Base-by-base conservation (phyloP, 2,888 invertebrate genomes). In the Drosophila picticornis region DNA sequence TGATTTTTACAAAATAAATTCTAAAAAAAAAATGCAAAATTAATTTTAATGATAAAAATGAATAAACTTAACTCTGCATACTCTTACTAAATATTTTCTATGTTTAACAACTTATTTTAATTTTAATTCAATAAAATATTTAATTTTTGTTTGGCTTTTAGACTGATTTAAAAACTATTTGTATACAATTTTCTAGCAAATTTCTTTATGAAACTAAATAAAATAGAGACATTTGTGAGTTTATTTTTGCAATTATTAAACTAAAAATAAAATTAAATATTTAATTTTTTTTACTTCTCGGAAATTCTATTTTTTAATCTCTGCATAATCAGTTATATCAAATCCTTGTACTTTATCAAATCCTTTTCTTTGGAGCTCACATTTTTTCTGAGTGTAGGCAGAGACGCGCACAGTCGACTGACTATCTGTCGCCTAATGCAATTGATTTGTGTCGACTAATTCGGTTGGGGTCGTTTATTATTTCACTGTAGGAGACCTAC, bases 391-490 rank as follows among this genome's bases (percentile, higher is more conserved):
- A 38, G 56, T 56, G 56, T 29, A 40, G 29, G 16, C 57, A 52
- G 55, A 71, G 58, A 74, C 61, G 48, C 75, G 62, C 78, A 73
- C 78, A 80, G 66, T 67, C 72, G 73, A 72, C 75, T 65, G 72
- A 72, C 81, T 80, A 72, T 72, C 74, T 86, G 76, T 75, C 88
- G 70, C 67, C 76, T 83, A 86, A 90, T 83, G 86, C 88, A 88
- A 87, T 90, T 87, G 86, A 87, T 81, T 90, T 87, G 83, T 78
- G 83, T 75, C 72, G 58, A 73, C 79, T 88, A 83, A 86, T 86
- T 88, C 79, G 70, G 68, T 83, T 74, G 72, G 75, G 72, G 73
- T 72, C 71, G 83, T 72, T 80, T 80, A 75, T 72, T 74, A 76
- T 75, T 71, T 57, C 62, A 71, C 55, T 73, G 76, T 53, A 43